These are phyloP conservation scores for Zingel zingel DNA, from an alignment of 2,113 vertebrate genomes.

Conservation along the genomic window DNA sequence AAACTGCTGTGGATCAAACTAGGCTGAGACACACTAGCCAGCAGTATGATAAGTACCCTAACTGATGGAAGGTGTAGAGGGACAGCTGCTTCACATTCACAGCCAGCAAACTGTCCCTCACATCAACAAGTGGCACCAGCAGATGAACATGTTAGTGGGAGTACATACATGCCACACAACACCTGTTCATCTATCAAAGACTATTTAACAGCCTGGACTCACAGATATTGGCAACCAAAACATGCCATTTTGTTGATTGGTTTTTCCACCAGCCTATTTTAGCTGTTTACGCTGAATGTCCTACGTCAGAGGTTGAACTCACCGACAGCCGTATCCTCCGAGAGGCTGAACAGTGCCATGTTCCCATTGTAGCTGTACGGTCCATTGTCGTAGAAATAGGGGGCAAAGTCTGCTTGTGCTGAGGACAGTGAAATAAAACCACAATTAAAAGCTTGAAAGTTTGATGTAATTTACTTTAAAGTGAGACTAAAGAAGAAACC, in stretches of 20 bases:
- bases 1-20: constrained; percentile 19
- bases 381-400: constrained; percentile 95
- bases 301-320: constrained; percentile 69
- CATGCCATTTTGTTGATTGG: constrained; percentile 34
- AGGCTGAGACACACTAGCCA: constrained; percentile 4
- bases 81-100: constrained; percentile 49
- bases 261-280: constrained; percentile 10
- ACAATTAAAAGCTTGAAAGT: constrained; percentile 1
- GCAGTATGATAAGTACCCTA: not conserved
- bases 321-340: constrained; percentile 94
- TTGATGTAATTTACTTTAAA: not conserved
- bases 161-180: constrained; percentile 21
- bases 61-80: constrained; percentile 29
- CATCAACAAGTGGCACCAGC: constrained; percentile 55
- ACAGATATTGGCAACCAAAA: constrained; percentile 9
- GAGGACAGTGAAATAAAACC: constrained; percentile 39
- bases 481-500: not conserved
- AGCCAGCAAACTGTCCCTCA: constrained; percentile 39
- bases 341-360: constrained; percentile 95
- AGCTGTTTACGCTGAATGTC: constrained; percentile 5
- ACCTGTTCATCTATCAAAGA: constrained; percentile 64
- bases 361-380: constrained; percentile 92
- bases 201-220: constrained; percentile 42
- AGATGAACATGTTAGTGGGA: constrained; percentile 46
- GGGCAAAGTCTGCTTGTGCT: constrained; percentile 93